Conservation (phyloP, 2,797 vertebrate genomes). For the Esox masquinongy region DNA sequence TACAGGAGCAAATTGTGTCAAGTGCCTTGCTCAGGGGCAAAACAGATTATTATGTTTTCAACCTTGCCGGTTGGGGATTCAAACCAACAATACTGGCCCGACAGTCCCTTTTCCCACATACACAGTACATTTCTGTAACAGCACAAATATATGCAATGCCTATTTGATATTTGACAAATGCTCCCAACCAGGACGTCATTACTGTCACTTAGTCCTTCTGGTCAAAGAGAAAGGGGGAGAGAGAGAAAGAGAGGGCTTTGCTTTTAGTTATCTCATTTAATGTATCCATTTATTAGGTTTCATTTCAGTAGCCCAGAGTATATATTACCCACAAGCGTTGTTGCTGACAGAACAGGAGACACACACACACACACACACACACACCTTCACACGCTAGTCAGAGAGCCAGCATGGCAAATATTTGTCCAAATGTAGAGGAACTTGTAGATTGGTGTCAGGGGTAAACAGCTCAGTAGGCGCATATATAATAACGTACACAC, state of each 20-base stretch:
- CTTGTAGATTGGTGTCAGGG: constrained; percentile 65
- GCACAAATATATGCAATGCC: too few relatives aligned
- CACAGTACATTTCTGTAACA: too few relatives aligned
- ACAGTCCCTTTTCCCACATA: too few relatives aligned
- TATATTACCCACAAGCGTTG: constrained; percentile 48
- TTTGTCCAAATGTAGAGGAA: constrained; percentile 66
- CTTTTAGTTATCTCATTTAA: constrained; percentile 32
- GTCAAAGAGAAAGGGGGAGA: neutral
- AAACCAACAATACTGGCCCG: too few relatives aligned
- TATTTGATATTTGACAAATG: neutral
- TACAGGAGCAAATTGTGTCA: too few relatives aligned
- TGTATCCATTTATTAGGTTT: constrained; percentile 51
- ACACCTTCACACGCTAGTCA: constrained; percentile 36
- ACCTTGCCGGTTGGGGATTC: too few relatives aligned
- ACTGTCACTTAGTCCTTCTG: neutral
- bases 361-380: constrained; percentile 31
- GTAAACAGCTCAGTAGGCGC: constrained; percentile 64
- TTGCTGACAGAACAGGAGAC: constrained; percentile 38
- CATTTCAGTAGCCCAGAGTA: constrained; percentile 42
- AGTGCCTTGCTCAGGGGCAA: too few relatives aligned
- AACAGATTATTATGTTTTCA: too few relatives aligned
- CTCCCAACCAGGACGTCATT: neutral
- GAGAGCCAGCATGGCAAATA: constrained; percentile 65
- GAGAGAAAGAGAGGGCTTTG: neutral
- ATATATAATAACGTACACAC: constrained; percentile 50